Conservation (phyloP, 2,888 invertebrate genomes). For the Actias luna region DNA sequence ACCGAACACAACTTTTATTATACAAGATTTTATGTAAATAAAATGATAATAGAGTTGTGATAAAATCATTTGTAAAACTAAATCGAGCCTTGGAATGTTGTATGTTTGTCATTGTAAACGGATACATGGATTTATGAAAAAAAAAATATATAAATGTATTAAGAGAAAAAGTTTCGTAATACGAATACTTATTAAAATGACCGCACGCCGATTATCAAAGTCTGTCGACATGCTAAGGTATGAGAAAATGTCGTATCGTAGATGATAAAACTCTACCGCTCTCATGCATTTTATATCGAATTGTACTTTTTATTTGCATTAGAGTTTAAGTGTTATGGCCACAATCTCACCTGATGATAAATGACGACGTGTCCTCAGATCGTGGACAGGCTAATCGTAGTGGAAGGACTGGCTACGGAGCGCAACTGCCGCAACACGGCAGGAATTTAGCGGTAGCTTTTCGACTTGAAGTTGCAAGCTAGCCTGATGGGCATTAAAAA, state of each 20-base stretch:
- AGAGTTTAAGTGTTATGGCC: too few species aligned
- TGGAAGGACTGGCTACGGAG: too few species aligned
- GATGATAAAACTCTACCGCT: not conserved
- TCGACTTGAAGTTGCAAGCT: too few species aligned
- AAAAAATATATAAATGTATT: too few species aligned
- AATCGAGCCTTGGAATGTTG: constrained; percentile 25
- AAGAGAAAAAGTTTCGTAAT: constrained; percentile 34
- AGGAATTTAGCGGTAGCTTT: too few species aligned
- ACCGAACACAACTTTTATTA: not conserved
- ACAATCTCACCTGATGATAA: too few species aligned
- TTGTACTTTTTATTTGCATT: too few species aligned
- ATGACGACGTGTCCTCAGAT: too few species aligned
- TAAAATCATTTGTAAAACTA: constrained; percentile 4
- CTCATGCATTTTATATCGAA: not conserved
- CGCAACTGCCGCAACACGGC: too few species aligned
- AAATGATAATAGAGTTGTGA: constrained; percentile 16
- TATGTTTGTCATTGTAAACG: constrained; percentile 24
- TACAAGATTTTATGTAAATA: constrained; percentile 4
- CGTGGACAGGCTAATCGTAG: too few species aligned
- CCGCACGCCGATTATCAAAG: constrained; percentile 23
- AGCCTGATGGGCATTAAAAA: too few species aligned
- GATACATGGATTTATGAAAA: constrained; percentile 24
- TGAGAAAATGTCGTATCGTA: not conserved
- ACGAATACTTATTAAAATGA: constrained; percentile 24
- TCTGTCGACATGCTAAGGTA: constrained; percentile 17